Evolutionary conservation across 2,113 vertebrate species (phyloP).

Genomic region (Egretta garzetta): DNA sequence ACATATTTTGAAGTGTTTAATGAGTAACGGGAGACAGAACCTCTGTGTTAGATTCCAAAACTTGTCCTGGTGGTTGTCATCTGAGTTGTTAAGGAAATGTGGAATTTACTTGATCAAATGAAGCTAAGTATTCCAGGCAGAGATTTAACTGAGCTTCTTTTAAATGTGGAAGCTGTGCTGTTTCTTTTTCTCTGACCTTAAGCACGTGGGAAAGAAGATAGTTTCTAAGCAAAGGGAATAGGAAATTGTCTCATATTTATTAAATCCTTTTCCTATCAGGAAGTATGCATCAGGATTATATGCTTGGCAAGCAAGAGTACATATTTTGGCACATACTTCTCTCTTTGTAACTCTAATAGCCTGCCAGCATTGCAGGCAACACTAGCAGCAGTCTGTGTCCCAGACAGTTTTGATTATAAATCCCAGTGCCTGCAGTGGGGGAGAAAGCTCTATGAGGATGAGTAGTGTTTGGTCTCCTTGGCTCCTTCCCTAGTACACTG

Average conservation of each 20-base stretch:
- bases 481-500: neutral
- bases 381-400: slow-evolving; percentile 30
- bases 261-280: slow-evolving; percentile 65
- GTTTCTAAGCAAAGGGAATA: slow-evolving; percentile 36
- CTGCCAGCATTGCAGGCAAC: slow-evolving; percentile 40
- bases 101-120: neutral
- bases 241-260: slow-evolving; percentile 64
- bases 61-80: neutral
- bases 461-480: neutral
- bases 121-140: neutral
- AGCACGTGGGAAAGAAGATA: slow-evolving; percentile 33
- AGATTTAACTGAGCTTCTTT: neutral
- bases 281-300: slow-evolving; percentile 58
- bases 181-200: slow-evolving; percentile 9
- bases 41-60: neutral
- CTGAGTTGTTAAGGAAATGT: neutral
- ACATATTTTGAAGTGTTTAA: neutral
- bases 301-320: slow-evolving; percentile 48
- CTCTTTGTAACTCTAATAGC: slow-evolving; percentile 26
- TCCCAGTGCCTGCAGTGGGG: neutral
- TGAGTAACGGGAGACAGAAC: neutral
- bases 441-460: neutral
- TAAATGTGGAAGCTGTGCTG: neutral
- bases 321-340: slow-evolving; percentile 49
- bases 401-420: slow-evolving; percentile 62